A percentile compares a stretch with the other conserved stretches of the same genome.
Evolutionary conservation across 2,113 vertebrate species (phyloP).

Genomic region (Pelobates fuscus): DNA sequence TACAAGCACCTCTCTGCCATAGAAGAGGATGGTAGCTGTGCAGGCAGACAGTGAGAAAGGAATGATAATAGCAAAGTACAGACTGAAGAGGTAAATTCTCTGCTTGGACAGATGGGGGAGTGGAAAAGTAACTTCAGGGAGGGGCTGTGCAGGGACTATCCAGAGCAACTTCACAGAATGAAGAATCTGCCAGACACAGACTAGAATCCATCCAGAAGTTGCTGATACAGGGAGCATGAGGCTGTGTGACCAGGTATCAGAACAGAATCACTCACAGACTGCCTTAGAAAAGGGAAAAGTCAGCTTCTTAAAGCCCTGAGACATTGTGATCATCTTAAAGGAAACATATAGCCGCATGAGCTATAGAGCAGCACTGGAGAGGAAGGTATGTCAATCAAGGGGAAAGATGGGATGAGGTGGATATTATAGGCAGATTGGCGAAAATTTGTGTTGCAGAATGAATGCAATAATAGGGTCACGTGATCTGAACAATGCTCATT

Average conservation of each 20-base stretch:
- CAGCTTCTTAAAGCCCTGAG: slow-evolving; percentile 13
- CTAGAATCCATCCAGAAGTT: slow-evolving; percentile 21
- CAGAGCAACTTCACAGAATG: slow-evolving; percentile 33
- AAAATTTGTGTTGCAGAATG: no score
- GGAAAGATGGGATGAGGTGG: background rate
- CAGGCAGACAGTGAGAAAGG: background rate
- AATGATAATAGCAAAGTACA: slow-evolving; percentile 17
- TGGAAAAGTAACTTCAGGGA: slow-evolving; percentile 46
- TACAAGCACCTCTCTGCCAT: slow-evolving; percentile 13
- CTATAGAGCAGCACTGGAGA: slow-evolving; percentile 30
- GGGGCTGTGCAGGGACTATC: slow-evolving; percentile 33
- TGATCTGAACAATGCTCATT: no score
- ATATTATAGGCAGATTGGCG: no score
- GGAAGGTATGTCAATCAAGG: slow-evolving; percentile 43
- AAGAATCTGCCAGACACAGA: slow-evolving; percentile 30
- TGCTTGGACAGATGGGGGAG: slow-evolving; percentile 34
- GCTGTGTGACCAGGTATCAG: slow-evolving; percentile 22
- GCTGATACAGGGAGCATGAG: slow-evolving; percentile 12
- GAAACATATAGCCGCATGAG: slow-evolving; percentile 29
- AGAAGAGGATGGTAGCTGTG: background rate
- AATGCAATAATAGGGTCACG: no score
- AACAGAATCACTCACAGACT: slow-evolving; percentile 8
- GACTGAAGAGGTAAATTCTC: slow-evolving; percentile 29
- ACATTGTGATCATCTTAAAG: background rate
- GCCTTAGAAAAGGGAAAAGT: background rate